Evolutionary conservation across 2,888 invertebrate species (phyloP).

Genomic region (Blastobasis lacticolella): DNA sequence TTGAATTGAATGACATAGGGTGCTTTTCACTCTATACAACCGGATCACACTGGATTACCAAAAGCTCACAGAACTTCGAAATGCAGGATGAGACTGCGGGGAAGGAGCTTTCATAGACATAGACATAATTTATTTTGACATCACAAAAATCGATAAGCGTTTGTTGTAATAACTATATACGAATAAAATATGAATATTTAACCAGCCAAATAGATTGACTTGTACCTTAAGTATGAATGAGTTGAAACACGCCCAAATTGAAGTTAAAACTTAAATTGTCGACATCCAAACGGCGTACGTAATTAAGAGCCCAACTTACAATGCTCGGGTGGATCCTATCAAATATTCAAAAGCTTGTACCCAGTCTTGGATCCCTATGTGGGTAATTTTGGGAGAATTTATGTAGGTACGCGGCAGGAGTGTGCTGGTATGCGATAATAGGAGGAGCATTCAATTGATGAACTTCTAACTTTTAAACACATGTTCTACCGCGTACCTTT

Average conservation of each 20-base stretch:
- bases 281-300: conserved; percentile 23
- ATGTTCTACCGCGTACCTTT: too few relatives aligned
- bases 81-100: too few relatives aligned
- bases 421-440: background rate
- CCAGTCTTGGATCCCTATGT: background rate
- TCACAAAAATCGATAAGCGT: too few relatives aligned
- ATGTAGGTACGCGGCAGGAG: background rate
- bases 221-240: conserved; percentile 23
- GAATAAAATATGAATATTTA: background rate
- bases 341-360: conserved; percentile 11
- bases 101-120: too few relatives aligned
- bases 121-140: too few relatives aligned
- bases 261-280: conserved; percentile 39
- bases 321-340: conserved; percentile 16
- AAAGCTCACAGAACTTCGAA: too few relatives aligned
- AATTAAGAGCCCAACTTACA: conserved; percentile 15
- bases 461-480: background rate
- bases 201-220: background rate
- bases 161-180: too few relatives aligned
- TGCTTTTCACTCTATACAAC: too few relatives aligned
- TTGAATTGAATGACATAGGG: too few relatives aligned
- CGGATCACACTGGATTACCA: too few relatives aligned
- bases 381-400: background rate
- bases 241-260: conserved; percentile 36
- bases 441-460: background rate